A percentile compares a stretch with the other conserved stretches of the same genome.
Evolutionary conservation across 2,113 vertebrate species (phyloP).

Genomic region (Urocitellus parryii): DNA sequence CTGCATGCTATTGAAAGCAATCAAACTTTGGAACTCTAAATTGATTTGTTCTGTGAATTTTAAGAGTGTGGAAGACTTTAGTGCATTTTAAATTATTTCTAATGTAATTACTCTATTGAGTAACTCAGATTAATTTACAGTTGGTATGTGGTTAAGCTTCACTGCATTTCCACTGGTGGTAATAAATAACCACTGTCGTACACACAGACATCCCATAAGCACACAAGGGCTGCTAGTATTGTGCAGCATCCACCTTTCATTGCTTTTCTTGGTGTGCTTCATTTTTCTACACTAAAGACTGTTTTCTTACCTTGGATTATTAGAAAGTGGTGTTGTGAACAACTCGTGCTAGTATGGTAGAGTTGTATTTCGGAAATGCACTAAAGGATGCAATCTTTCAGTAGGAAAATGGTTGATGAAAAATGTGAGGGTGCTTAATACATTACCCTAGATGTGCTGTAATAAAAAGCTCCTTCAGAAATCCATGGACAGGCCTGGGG

Average conservation of each 20-base stretch:
- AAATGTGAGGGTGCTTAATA: neutral
- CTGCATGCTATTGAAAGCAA: neutral
- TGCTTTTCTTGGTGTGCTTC: conserved; percentile 28
- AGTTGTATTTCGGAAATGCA: neutral
- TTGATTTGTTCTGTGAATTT: conserved; percentile 34
- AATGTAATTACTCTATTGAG: conserved; percentile 11
- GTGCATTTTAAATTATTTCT: conserved; percentile 14
- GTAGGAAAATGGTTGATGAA: neutral
- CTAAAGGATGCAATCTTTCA: neutral
- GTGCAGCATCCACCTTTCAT: neutral
- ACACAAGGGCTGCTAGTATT: neutral
- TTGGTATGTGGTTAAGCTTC: neutral
- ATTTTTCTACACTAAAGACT: neutral
- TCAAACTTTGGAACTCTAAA: neutral
- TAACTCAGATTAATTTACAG: conserved; percentile 30
- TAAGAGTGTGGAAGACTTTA: conserved; percentile 24
- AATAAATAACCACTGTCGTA: neutral
- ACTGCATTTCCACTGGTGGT: neutral
- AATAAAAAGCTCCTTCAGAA: neutral
- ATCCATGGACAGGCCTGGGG: too few species aligned
- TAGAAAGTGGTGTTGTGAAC: neutral
- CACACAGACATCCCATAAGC: neutral
- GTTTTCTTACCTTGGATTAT: conserved; percentile 43
- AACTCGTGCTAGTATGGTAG: conserved; percentile 4
- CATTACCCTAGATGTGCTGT: neutral